Evolutionary conservation across 1,140 invertebrate species (phyloP), one percentile per base, ranked within the genome.

Genomic region (Drosophila leontia): DNA sequence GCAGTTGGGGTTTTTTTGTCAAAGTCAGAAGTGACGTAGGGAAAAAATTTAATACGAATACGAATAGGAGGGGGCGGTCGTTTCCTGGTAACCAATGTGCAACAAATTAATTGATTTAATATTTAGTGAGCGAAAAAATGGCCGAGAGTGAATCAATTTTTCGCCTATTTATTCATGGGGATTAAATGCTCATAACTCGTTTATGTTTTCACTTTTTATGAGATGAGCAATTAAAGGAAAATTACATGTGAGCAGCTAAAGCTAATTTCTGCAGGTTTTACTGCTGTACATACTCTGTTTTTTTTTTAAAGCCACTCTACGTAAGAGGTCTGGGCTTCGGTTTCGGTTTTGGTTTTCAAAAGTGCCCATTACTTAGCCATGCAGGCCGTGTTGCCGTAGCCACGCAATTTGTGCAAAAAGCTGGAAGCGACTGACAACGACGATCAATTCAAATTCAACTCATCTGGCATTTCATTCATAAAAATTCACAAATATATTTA

Each of bases 401-500:
- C 78, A 78, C 75, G 70, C 75, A 85, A 81, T 82, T 32, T 79
- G 59, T 55, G 59, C 75, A 71, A 79, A 78, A 79, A 39, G 32
- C 39, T 51, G 67, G 26, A 42, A 60, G 61, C 47, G 1, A 35
- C 13, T 6, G 62, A 34, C 71, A 9, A 11, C 71, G 12, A 11
- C 35, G 15, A 11, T 17, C 56, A 86, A 71, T 87, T 83, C 61
- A 84, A 88, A 88, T 90, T 84, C 81, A 78, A 79, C 71, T 70
- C 78, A 56, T 80, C 71, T 79, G 64, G 71, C 84, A 69, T 79
- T 88, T 88, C 85, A 88, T 88, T 88, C 85, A 88, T 88, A 85
- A 88, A 88, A 74, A 85, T 74, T 65, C 67, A 78, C 72, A 80
- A 90, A 85, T 78, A 90, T 85, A 34, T 51, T 51, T 51, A 34